phyloP scores from a whole-genome alignment of 2,797 vertebrate species.

The Poliocrania exsul region DNA sequence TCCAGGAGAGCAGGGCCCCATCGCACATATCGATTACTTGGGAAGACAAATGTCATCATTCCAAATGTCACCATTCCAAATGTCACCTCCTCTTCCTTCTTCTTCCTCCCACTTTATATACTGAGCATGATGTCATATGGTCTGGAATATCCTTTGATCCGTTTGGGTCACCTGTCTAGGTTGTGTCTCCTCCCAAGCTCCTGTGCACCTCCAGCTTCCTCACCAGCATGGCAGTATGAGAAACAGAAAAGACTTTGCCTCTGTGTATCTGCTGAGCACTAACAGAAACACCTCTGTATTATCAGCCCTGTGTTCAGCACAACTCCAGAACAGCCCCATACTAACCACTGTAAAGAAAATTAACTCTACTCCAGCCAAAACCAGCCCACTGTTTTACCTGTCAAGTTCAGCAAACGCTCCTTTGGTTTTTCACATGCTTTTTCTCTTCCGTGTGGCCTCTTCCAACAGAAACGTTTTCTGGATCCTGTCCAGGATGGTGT shows the following conservation, averaged over 20 bases:
- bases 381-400: neutral
- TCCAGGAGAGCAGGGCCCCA: neutral
- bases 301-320: neutral
- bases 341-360: neutral
- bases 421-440: neutral
- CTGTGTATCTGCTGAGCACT: neutral
- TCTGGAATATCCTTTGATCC: neutral
- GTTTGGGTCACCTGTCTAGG: neutral
- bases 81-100: neutral
- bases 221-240: fast-evolving
- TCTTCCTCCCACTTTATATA: neutral
- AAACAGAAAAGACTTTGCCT: neutral
- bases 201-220: neutral
- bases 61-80: neutral
- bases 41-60: neutral
- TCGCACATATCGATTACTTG: neutral
- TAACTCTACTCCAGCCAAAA: neutral
- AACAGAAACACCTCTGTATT: neutral
- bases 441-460: neutral
- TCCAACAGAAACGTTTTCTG: neutral
- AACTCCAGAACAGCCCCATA: neutral
- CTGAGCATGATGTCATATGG: neutral
- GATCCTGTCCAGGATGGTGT: neutral
- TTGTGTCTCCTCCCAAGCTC: neutral
- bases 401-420: neutral